Conservation (phyloP, 2,113 vertebrate genomes). For the Oreocharis arfaki region DNA sequence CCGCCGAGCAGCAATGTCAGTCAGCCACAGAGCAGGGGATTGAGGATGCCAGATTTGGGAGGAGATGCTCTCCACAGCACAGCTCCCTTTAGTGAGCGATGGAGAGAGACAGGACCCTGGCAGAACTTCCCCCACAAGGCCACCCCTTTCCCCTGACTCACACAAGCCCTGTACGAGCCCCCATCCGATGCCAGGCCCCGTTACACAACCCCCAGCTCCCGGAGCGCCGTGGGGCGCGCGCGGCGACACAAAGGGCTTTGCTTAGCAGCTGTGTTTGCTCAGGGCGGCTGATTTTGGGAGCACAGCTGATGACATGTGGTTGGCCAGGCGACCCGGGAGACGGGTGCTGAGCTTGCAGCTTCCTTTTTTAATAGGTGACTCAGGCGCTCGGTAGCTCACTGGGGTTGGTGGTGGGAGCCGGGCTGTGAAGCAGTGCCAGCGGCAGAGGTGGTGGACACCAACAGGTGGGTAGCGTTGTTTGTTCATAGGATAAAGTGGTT, state of each 20-base stretch:
- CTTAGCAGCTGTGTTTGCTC: constrained; percentile 65
- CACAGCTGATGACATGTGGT: constrained; percentile 64
- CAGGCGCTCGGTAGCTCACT: constrained; percentile 40
- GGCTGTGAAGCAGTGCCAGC: constrained; percentile 32
- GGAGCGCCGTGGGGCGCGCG: background rate
- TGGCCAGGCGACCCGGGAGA: constrained; percentile 59
- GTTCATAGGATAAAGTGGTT: background rate
- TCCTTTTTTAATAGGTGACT: constrained; percentile 62
- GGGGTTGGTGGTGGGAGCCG: constrained; percentile 12
- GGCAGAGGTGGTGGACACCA: constrained; percentile 19
- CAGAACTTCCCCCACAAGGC: background rate
- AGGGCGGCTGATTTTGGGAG: constrained; percentile 67
- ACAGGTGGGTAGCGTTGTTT: constrained; percentile 58
- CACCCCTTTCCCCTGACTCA: accelerated
- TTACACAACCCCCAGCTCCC: background rate
- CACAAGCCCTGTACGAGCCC: background rate
- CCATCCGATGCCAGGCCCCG: background rate
- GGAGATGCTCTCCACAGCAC: background rate
- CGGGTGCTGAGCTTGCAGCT: constrained; percentile 81
- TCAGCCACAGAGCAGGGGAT: background rate
- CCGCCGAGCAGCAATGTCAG: background rate
- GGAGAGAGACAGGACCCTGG: background rate
- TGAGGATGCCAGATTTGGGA: accelerated
- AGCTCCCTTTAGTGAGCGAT: accelerated
- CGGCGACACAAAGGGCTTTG: constrained; percentile 61